Base-by-base conservation (phyloP, 2,113 vertebrate genomes). In the Pseudolaguvia tuberculata region DNA sequence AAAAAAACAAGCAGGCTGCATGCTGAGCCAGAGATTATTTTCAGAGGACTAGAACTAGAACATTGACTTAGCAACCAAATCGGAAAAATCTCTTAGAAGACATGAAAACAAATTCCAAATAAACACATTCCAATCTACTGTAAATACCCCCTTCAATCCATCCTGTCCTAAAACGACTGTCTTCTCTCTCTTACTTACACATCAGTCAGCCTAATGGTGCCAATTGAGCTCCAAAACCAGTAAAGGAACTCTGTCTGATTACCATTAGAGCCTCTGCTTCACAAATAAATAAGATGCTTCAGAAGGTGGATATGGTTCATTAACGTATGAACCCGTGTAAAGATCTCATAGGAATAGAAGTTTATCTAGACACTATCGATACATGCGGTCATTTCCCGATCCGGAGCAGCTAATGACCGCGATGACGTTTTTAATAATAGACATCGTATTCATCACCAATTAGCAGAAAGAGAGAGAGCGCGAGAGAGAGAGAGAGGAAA, bases 391-490 rank as follows among this genome's bases (percentile, higher is more conserved):
- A 73, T 51, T 20, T 39, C 62, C 61, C 65, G 39, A 73, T 51
- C 63, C 61, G 59, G 56, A 63, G 51, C 62, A 50, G 45, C 62
- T 67, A 78, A 81, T 79, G 62, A 63, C 63, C 65, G 72, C 35
- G 35, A 68, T 58, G 73, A 72, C 56, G 15, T 72, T 76, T 35
- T 73, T 62, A 69, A 79, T 72, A 76, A 76, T 76, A 81, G 75
- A 79, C 79, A 79, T 79, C 76, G 81, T 79, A 73, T 8, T 65
- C 57, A 55, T 31, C n/a, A 68, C 70, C 77, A 74, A 75, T 77
- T 59, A 51, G 53, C 35, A 70, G 82, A 79, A n/a, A n/a, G n/a
- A n/a, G n/a, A n/a, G n/a, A n/a, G n/a, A n/a, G n/a, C 82, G 77
- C 82, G 68, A n/a, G 23, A 55, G 79, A 66, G 76, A 75, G 69